Conservation (phyloP, 2,888 invertebrate species). For the Drosophila demipolita region DNA sequence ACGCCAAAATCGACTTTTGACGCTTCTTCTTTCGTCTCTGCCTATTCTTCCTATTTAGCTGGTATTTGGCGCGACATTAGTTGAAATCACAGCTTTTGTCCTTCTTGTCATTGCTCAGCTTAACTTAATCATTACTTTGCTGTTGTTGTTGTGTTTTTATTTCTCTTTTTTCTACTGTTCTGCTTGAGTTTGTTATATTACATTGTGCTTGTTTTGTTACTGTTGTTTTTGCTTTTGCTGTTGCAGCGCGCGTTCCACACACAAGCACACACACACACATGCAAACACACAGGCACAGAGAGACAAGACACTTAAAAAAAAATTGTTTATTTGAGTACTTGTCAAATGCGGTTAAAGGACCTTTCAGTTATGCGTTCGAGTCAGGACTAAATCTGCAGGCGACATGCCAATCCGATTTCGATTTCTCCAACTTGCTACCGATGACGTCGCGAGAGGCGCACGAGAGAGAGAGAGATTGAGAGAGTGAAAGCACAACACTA, state of each 20-base stretch:
- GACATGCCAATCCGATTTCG: slow-evolving; percentile 45
- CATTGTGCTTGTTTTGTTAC: slow-evolving; percentile 36
- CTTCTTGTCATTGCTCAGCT: slow-evolving; percentile 23
- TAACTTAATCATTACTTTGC: slow-evolving; percentile 36
- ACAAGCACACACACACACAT: slow-evolving; percentile 32
- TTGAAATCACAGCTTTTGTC: slow-evolving; percentile 28
- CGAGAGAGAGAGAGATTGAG: slow-evolving; percentile 5
- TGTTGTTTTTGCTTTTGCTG: slow-evolving; percentile 43
- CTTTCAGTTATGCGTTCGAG: slow-evolving; percentile 72
- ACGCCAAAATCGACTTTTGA: slow-evolving; percentile 7
- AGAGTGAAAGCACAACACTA: neutral
- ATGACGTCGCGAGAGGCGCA: slow-evolving; percentile 9
- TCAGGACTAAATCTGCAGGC: slow-evolving; percentile 67
- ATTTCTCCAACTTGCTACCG: slow-evolving; percentile 25
- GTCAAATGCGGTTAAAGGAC: slow-evolving; percentile 54
- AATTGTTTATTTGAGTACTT: slow-evolving; percentile 53
- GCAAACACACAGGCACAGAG: slow-evolving; percentile 26
- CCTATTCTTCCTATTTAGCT: slow-evolving; percentile 3
- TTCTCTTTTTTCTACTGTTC: slow-evolving; percentile 25
- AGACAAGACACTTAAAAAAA: slow-evolving; percentile 49
- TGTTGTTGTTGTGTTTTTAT: slow-evolving; percentile 17
- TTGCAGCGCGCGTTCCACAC: slow-evolving; percentile 42
- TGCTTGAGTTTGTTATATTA: slow-evolving; percentile 45
- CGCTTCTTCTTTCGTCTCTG: neutral
- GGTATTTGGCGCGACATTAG: slow-evolving; percentile 17